Conservation (phyloP, 2,113 vertebrate genomes). For the Tapirus terrestris region DNA sequence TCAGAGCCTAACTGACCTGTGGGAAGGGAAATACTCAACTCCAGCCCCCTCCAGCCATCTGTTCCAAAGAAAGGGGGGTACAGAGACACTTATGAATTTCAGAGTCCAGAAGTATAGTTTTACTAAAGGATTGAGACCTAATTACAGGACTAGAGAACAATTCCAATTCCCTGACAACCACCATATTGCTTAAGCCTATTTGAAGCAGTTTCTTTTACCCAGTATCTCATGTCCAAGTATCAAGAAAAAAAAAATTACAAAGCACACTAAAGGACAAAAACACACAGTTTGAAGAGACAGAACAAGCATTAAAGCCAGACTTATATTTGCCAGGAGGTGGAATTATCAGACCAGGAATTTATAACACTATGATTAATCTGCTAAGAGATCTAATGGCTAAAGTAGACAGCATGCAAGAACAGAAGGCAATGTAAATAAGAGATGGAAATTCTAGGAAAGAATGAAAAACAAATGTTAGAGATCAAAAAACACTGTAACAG, state of each 20-base stretch:
- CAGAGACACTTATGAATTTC: neutral
- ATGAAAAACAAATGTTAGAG: neutral
- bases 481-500: neutral
- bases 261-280: neutral
- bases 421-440: neutral
- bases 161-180: neutral
- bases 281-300: neutral
- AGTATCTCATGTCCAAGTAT: neutral
- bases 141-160: neutral
- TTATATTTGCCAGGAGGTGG: neutral
- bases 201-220: neutral
- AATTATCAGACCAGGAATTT: neutral
- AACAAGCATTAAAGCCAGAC: neutral
- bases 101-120: neutral
- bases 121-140: neutral
- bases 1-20: neutral
- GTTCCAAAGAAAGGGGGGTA: neutral
- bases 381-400: neutral
- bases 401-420: neutral
- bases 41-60: neutral
- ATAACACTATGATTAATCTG: neutral
- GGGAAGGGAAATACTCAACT: neutral
- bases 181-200: neutral
- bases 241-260: neutral
- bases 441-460: neutral